Percentiles rank a stretch among this genome's conserved stretches.
These are phyloP conservation scores for Nephrotoma appendiculata DNA, from an alignment of 2,888 invertebrate genomes.

Conservation along the genomic window DNA sequence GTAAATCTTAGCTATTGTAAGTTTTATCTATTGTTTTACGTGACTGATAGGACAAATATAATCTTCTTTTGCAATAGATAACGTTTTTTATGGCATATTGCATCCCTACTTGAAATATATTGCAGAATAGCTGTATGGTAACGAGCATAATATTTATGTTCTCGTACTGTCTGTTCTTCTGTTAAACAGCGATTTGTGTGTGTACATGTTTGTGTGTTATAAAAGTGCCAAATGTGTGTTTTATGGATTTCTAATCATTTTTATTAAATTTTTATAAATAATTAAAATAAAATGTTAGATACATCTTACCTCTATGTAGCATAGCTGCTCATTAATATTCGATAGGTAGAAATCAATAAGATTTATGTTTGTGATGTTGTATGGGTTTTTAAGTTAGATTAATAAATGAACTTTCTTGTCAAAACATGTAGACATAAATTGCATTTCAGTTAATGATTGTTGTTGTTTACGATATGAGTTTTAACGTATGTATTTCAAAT, in stretches of 20 bases:
- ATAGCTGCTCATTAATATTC: not conserved
- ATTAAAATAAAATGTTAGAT: not conserved
- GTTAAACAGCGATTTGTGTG: not conserved
- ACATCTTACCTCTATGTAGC: not conserved
- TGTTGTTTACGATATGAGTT: not conserved
- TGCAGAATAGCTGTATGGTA: not conserved
- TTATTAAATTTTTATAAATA: no score
- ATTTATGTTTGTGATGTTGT: not conserved
- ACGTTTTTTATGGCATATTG: not conserved
- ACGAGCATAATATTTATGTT: not conserved
- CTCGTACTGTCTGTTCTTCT: not conserved
- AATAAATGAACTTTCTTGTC: not conserved
- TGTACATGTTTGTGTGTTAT: no score
- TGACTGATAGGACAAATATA: not conserved
- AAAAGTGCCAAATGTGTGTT: not conserved
- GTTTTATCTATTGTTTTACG: not conserved
- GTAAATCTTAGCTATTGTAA: not conserved
- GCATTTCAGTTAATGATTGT: not conserved
- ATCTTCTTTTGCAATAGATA: not conserved
- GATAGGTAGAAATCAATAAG: not conserved
- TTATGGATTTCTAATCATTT: not conserved
- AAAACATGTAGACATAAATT: not conserved
- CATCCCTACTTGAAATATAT: not conserved
- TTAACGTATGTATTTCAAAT: not conserved
- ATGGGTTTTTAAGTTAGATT: not conserved